Evolutionary conservation across 2,113 vertebrate genomes (phyloP).

Genomic region (Myxocyprinus asiaticus): DNA sequence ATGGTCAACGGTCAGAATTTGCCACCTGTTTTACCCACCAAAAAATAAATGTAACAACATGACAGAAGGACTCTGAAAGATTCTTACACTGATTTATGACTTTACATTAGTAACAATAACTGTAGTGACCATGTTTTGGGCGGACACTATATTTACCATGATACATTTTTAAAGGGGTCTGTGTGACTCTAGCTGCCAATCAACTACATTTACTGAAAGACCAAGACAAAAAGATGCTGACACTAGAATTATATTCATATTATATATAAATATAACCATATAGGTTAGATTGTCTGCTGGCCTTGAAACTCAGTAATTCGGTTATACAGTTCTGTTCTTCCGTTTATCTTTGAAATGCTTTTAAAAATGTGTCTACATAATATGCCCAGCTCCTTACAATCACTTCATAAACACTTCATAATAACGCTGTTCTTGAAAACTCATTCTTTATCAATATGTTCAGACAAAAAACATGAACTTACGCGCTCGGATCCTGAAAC

Average conservation of each 20-base stretch:
- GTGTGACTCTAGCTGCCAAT: not conserved
- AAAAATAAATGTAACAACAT: no score
- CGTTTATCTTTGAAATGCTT: not conserved
- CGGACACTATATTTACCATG: not conserved
- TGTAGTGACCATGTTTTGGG: no score
- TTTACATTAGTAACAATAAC: no score
- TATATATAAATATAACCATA: not conserved
- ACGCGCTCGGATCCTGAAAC: slow-evolving; percentile 37
- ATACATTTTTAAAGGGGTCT: not conserved
- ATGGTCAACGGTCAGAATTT: no score
- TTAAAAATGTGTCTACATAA: not conserved
- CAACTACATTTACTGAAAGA: not conserved
- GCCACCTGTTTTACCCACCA: no score
- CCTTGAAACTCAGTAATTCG: not conserved
- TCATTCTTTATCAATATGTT: not conserved
- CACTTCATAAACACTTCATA: not conserved
- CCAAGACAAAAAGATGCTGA: not conserved
- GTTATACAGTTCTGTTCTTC: not conserved
- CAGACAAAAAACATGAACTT: slow-evolving; percentile 42
- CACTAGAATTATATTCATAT: not conserved
- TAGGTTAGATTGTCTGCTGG: not conserved
- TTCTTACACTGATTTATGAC: no score
- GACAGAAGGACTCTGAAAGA: no score
- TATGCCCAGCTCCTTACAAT: not conserved
- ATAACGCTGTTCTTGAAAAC: not conserved